These are phyloP conservation scores for Mantis religiosa DNA, from an alignment of 2,888 invertebrate genomes.

Conservation along the genomic window DNA sequence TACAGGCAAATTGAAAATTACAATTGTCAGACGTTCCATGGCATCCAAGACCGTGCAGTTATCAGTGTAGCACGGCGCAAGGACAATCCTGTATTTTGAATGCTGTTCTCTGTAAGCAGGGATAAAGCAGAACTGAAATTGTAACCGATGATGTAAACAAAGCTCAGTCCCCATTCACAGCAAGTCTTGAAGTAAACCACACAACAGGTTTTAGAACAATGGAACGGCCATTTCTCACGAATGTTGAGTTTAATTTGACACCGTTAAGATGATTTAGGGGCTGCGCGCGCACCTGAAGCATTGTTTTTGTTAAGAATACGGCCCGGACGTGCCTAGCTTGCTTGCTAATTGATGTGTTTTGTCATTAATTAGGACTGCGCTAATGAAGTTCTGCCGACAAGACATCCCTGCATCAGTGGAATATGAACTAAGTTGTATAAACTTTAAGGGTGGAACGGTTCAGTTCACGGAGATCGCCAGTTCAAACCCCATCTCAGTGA, in stretches of 20 bases:
- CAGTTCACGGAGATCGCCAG: too few relatives aligned
- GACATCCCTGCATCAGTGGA: neutral
- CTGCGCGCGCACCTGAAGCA: neutral
- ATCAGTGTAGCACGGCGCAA: too few relatives aligned
- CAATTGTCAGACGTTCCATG: too few relatives aligned
- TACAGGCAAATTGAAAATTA: too few relatives aligned
- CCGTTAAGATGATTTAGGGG: neutral
- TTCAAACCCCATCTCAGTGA: too few relatives aligned
- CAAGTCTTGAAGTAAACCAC: neutral
- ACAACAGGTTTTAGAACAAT: neutral
- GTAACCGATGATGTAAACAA: too few relatives aligned
- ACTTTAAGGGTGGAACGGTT: too few relatives aligned
- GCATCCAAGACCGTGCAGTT: too few relatives aligned
- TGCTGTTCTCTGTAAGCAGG: too few relatives aligned
- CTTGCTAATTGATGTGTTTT: slow-evolving; percentile 21
- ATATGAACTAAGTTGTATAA: neutral
- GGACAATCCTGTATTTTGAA: too few relatives aligned
- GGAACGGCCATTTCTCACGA: neutral
- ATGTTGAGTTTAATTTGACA: neutral
- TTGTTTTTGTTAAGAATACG: neutral
- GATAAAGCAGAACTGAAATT: too few relatives aligned
- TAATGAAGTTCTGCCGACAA: slow-evolving; percentile 11
- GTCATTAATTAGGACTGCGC: slow-evolving; percentile 24
- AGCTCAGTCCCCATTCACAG: too few relatives aligned
- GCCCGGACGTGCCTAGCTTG: neutral